Base-by-base conservation (phyloP, 2,888 invertebrate genomes). In the Tachina lurida region DNA sequence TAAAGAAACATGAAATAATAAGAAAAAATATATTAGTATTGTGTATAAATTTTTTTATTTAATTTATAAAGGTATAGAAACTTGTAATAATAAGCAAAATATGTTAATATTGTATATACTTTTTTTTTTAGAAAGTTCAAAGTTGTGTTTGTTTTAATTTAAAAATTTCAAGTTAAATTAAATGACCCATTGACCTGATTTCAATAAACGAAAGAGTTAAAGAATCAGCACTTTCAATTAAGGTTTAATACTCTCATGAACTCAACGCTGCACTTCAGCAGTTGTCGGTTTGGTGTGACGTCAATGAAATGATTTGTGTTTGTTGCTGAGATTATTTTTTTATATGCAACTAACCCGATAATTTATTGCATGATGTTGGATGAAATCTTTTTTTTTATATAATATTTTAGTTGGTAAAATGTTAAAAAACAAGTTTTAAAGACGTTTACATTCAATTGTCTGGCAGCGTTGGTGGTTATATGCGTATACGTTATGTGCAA, bases 121-220 rank as follows among this genome's bases (percentile, higher is more conserved):
- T 54, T 62, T 0, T 31, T 15, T 7, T 68, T 49, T 49, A 13
- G 12, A 39, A 63, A 49, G 41, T 56, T 49, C 31, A 67, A 58
- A 45, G 19, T 49, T 65, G 7, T 56, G 41, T 47, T 19, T 19
- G 19, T 31, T 7, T 31, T 31, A 31, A 31, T 31, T 31, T 31
- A 7, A 7, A 31, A 31, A 7, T 5, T 31, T 31, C 31, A 31
- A 31, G 31, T 31, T 31, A 31, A 31, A 5, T 31, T 31, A 31
- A 7, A 31, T 9, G 65, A 65, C 76, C 71, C 65, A 65, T 52
- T 82, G 63, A 71, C 76, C 76, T 71, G 31, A 77, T 58, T 82
- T 58, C 12, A 56, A 22, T 19, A 9, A 54, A 39, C 41, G 4
- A 41, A 49, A 41, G 17, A 47, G 52, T 19, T 2, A 58, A 17